These are phyloP conservation scores for Agrochola macilenta DNA, from an alignment of 2,888 invertebrate genomes.

Conservation along the genomic window DNA sequence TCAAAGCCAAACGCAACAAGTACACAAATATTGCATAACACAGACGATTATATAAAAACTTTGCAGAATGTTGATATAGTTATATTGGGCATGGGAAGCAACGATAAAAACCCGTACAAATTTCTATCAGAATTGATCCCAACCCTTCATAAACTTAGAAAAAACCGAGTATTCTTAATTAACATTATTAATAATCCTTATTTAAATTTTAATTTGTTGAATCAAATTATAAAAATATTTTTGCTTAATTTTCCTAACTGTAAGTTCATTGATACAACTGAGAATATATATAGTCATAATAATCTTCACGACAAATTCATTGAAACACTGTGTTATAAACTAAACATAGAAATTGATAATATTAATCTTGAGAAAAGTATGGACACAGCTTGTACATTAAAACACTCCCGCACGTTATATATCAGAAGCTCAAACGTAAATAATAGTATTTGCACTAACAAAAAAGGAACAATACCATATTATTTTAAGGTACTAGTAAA, in stretches of 20 bases:
- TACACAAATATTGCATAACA: slow-evolving; percentile 17
- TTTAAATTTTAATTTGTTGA: slow-evolving; percentile 20
- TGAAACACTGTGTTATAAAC: background rate
- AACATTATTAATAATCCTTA: slow-evolving; percentile 21
- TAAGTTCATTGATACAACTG: slow-evolving; percentile 26
- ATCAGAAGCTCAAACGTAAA: background rate
- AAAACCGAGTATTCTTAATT: slow-evolving; percentile 1
- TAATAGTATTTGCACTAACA: background rate
- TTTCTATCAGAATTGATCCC: slow-evolving; percentile 9
- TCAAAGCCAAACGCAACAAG: slow-evolving; percentile 11
- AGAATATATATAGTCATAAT: slow-evolving; percentile 8
- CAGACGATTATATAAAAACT: slow-evolving; percentile 13
- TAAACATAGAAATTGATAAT: slow-evolving; percentile 8
- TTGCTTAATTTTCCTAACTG: slow-evolving; percentile 15
- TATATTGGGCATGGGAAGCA: slow-evolving; percentile 11
- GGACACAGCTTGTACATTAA: slow-evolving; percentile 3
- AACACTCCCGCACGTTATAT: background rate
- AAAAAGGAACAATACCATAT: slow-evolving; percentile 1
- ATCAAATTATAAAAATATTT: slow-evolving; percentile 14
- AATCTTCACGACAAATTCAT: background rate
- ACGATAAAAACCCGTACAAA: slow-evolving; percentile 11
- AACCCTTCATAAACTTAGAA: slow-evolving; percentile 2
- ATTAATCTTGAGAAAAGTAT: background rate
- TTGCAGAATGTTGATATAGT: slow-evolving; percentile 9
- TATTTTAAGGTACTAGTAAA: background rate